phyloP scores from a whole-genome alignment of 2,797 vertebrate genomes.

The Alfaro cultratus region DNA sequence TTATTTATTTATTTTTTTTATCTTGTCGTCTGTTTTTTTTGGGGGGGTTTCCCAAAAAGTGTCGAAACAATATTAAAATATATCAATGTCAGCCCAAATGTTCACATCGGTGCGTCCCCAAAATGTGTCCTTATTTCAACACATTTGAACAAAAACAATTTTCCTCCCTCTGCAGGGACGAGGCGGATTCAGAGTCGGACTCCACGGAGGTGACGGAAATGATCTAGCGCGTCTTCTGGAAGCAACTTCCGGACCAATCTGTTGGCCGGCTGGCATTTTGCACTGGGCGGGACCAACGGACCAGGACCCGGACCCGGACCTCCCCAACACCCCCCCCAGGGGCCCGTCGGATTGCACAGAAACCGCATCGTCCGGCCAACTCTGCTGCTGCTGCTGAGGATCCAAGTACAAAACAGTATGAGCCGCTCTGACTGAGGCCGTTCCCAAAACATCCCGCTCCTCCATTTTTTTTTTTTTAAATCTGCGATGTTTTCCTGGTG shows the following conservation, averaged over 20 bases:
- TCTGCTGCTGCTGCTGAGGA: slow-evolving; percentile 57
- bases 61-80: no score
- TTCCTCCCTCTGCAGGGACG: slow-evolving; percentile 72
- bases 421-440: slow-evolving; percentile 32
- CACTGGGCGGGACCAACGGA: slow-evolving; percentile 62
- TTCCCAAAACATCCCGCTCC: slow-evolving; percentile 7
- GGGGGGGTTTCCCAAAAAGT: no score
- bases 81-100: no score
- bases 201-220: slow-evolving; percentile 83
- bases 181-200: slow-evolving; percentile 86
- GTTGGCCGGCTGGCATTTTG: slow-evolving; percentile 52
- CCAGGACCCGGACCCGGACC: not conserved
- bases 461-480: not conserved
- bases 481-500: slow-evolving; percentile 21
- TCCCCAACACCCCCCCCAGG: not conserved
- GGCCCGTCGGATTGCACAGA: slow-evolving; percentile 34
- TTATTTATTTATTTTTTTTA: no score
- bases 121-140: not conserved
- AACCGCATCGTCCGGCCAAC: slow-evolving; percentile 48
- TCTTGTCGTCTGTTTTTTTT: no score
- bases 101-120: no score
- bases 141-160: not conserved
- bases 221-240: slow-evolving; percentile 52
- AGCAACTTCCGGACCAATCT: slow-evolving; percentile 33
- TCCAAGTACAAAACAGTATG: slow-evolving; percentile 12